Evolutionary conservation across 1,140 invertebrate genomes (phyloP).

Genomic region (Cotesia chilonis): DNA sequence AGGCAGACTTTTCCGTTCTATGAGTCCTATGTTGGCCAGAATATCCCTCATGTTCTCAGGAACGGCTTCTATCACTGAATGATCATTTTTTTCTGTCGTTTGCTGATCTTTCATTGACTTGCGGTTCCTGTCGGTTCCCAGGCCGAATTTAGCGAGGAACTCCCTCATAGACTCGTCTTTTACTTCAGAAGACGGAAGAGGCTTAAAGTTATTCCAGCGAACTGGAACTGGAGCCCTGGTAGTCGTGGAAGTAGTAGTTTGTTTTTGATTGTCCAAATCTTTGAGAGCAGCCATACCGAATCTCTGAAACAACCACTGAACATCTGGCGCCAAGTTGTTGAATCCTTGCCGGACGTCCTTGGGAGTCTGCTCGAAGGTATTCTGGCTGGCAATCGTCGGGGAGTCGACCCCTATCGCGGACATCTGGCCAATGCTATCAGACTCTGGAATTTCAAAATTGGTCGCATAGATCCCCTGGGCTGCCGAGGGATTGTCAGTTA

Average conservation of each 20-base stretch:
- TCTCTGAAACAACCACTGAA: conserved; percentile 56
- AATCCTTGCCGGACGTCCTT: conserved; percentile 52
- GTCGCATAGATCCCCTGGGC: conserved; percentile 40
- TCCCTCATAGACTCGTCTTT: conserved; percentile 68
- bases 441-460: conserved; percentile 38
- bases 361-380: conserved; percentile 46
- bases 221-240: conserved; percentile 31
- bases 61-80: conserved; percentile 61
- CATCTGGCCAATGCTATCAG: conserved; percentile 37
- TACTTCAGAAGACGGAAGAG: conserved; percentile 63
- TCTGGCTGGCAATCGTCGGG: conserved; percentile 46
- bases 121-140: conserved; percentile 56
- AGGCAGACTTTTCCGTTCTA: conserved; percentile 25
- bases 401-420: conserved; percentile 38
- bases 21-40: conserved; percentile 66
- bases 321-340: conserved; percentile 57
- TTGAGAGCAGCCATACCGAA: conserved; percentile 57
- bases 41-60: conserved; percentile 65
- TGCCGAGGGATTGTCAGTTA: conserved; percentile 34
- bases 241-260: conserved; percentile 41
- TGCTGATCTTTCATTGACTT: conserved; percentile 53
- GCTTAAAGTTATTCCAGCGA: conserved; percentile 70
- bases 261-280: conserved; percentile 18
- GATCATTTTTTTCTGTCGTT: conserved; percentile 38
- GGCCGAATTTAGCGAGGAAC: conserved; percentile 68